Evolutionary conservation across 2,888 invertebrate species (phyloP).

Genomic region (Torymus aiolomorphi): DNA sequence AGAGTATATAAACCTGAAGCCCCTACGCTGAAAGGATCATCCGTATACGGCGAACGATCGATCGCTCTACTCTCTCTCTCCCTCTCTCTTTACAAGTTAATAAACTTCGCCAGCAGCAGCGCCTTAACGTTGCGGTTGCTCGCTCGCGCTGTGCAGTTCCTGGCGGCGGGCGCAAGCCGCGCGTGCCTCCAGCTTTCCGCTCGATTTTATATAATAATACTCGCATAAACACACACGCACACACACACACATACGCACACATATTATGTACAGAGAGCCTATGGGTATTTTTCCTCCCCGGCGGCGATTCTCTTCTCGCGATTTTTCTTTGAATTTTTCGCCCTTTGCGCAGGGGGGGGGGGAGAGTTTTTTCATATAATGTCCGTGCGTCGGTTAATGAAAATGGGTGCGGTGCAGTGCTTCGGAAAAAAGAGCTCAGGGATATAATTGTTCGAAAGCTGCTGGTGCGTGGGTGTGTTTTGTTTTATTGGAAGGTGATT

Average conservation of each 20-base stretch:
- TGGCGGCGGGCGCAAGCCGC: too few relatives aligned
- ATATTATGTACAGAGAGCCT: too few relatives aligned
- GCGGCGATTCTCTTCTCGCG: too few relatives aligned
- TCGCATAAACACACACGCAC: too few relatives aligned
- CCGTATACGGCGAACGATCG: neutral
- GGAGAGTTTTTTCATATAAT: neutral
- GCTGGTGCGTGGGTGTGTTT: neutral
- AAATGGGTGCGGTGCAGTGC: neutral
- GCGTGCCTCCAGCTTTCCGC: too few relatives aligned
- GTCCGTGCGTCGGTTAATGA: neutral
- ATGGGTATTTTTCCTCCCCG: neutral
- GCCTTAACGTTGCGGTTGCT: neutral
- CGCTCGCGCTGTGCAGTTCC: neutral
- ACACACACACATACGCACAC: too few relatives aligned
- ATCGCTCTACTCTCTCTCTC: neutral
- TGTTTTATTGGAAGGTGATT: neutral
- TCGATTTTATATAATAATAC: too few relatives aligned
- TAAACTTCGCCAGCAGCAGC: conserved; percentile 13
- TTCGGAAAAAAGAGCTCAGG: neutral
- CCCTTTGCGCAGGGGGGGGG: neutral
- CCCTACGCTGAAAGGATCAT: conserved; percentile 2
- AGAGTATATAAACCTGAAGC: neutral
- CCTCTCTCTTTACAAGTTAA: conserved; percentile 6
- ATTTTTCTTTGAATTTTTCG: neutral
- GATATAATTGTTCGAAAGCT: neutral